Evolutionary conservation across 2,797 vertebrate genomes (phyloP).

Genomic region (Liasis olivaceus): DNA sequence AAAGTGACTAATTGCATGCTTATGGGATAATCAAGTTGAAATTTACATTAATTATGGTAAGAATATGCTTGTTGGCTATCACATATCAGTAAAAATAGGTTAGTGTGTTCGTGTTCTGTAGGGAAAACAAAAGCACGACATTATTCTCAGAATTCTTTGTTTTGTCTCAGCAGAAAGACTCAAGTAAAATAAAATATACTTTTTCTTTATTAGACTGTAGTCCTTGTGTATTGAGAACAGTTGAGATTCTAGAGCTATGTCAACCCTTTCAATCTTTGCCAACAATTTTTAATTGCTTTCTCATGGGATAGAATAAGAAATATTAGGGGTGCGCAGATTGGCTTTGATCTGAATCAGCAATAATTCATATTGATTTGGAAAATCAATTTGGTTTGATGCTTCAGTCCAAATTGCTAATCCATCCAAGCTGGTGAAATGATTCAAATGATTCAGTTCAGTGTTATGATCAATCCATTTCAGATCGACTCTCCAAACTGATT

Average conservation of each 20-base stretch:
- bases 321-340: neutral
- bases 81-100: constrained; percentile 1
- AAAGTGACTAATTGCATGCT: constrained; percentile 35
- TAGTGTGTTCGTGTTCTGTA: neutral
- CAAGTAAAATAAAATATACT: neutral
- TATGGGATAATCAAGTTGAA: constrained; percentile 28
- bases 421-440: neutral
- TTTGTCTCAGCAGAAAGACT: neutral
- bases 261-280: neutral
- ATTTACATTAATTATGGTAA: constrained; percentile 33
- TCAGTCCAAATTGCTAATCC: neutral
- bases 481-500: neutral
- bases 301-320: neutral
- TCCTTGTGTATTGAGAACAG: neutral
- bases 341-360: neutral
- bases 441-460: neutral
- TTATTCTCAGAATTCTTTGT: neutral
- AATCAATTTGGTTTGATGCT: neutral
- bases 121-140: neutral
- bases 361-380: neutral
- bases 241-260: neutral
- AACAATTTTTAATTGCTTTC: neutral
- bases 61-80: constrained; percentile 20
- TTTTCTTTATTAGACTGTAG: neutral
- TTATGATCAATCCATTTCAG: neutral